Base-by-base conservation (phyloP, 2,797 vertebrate genomes). In the Enoplosus armatus region DNA sequence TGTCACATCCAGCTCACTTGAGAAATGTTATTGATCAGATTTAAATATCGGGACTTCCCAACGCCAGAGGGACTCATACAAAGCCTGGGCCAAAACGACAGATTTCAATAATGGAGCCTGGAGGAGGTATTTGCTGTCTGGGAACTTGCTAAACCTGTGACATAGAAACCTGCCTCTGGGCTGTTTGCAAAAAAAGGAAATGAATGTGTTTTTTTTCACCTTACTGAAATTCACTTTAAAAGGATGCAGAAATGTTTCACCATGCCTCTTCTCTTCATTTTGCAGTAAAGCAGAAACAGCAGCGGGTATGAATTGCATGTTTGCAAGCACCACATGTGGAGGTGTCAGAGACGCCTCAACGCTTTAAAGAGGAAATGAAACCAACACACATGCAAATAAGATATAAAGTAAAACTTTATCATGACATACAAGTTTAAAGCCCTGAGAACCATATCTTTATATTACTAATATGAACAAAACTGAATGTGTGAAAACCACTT, bases 351-450 rank as follows among this genome's bases (percentile, higher is more conserved):
- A 11, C 15, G 3, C 37, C 24, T 2, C 2, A 7, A 39, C 2
- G 33, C 14, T 59, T 62, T 1, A 6, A 31, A 51, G 27, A 45
- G 12, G 0, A 75, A 77, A 80, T 26, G 39, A 80, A 75, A 70
- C 63, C 61, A 24, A 62, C 78, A 86, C 72, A 79, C 84, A 78
- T 24, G 35, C 27, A 55, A 51, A 45, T 91, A 94, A 93, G 94
- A 95, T 95, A 95, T 93, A 94, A 95, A 94, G 94, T 94, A 94
- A 95, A 95, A 94, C 93, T 96, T 95, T 95, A 95, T 96, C 94
- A 94, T 95, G 90, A 95, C 92, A 94, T 95, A 95, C 92, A 95
- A 92, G 92, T 95, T 94, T 94, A 94, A 95, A 96, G 94, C 95
- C 95, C 94, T 95, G 95, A 96, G 95, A 96, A 95, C 91, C 94